Percentiles rank a stretch among this genome's conserved stretches.
phyloP scores from a whole-genome alignment of 2,797 vertebrate species.

The Eulemur coronatus region DNA sequence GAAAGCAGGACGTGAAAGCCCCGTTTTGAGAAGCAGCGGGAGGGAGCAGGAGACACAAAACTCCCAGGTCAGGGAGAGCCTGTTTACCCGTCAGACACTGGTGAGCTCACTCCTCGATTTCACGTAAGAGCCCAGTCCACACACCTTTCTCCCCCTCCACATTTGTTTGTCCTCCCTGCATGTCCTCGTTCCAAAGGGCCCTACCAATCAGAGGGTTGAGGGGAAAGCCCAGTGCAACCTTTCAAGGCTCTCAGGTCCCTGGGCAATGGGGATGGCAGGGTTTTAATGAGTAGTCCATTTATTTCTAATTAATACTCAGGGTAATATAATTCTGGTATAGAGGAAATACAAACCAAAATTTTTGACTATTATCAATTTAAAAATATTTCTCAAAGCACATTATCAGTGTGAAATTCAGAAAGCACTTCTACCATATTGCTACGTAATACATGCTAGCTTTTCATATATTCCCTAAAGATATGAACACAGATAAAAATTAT shows the following conservation, averaged over 20 bases:
- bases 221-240: not conserved
- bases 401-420: not conserved
- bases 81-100: no score
- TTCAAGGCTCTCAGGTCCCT: not conserved
- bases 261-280: not conserved
- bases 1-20: not conserved
- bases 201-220: not conserved
- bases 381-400: not conserved
- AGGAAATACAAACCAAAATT: not conserved
- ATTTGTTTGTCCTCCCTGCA: not conserved
- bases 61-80: not conserved
- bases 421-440: not conserved
- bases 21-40: not conserved
- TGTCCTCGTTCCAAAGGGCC: not conserved
- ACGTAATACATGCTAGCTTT: not conserved
- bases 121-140: not conserved
- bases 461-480: not conserved
- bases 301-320: not conserved
- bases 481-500: not conserved
- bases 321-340: not conserved
- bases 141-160: not conserved
- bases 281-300: not conserved
- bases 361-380: not conserved
- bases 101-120: not conserved
- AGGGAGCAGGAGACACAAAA: not conserved